Percentiles rank a stretch among this genome's conserved stretches.
Conservation (phyloP, 1,140 invertebrate species). For the Heliconius nattereri region DNA sequence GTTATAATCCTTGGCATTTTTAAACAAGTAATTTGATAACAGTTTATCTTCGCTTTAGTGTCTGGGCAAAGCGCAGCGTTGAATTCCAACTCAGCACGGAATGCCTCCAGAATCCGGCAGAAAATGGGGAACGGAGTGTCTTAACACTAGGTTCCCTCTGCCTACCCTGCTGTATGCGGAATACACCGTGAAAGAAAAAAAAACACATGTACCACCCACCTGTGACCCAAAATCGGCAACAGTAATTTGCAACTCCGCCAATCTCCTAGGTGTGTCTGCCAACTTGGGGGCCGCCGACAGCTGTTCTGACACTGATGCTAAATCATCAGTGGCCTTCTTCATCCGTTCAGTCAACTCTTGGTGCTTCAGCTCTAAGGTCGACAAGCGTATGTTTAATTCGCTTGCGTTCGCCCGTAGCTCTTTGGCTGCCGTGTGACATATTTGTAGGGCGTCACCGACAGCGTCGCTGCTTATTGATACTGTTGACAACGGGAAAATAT, state of each 20-base stretch:
- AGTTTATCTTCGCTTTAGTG: too few species aligned
- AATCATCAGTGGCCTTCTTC: constrained; percentile 73
- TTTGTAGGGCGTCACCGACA: constrained; percentile 84
- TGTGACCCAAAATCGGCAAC: constrained; percentile 83
- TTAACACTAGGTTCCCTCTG: too few species aligned
- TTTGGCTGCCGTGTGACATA: constrained; percentile 84
- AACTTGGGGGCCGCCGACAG: constrained; percentile 82
- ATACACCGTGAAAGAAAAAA: too few species aligned
- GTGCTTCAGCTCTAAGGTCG: constrained; percentile 58
- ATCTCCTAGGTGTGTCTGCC: constrained; percentile 80
- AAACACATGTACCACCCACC: constrained; percentile 39
- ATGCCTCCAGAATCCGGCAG: too few species aligned
- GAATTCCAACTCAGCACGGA: too few species aligned
- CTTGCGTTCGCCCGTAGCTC: constrained; percentile 84
- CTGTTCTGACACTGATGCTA: constrained; percentile 81
- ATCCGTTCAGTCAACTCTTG: constrained; percentile 53
- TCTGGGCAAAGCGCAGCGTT: too few species aligned
- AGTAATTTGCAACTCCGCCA: constrained; percentile 80
- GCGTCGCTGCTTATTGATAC: constrained; percentile 85
- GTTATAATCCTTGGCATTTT: too few species aligned
- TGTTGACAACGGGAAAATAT: constrained; percentile 50
- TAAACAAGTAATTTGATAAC: too few species aligned
- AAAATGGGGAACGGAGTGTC: too few species aligned
- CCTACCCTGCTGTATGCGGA: too few species aligned
- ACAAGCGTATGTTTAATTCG: constrained; percentile 80